These are phyloP conservation scores for Pituophis catenifer DNA, from an alignment of 2,113 vertebrate species.

Conservation along the genomic window DNA sequence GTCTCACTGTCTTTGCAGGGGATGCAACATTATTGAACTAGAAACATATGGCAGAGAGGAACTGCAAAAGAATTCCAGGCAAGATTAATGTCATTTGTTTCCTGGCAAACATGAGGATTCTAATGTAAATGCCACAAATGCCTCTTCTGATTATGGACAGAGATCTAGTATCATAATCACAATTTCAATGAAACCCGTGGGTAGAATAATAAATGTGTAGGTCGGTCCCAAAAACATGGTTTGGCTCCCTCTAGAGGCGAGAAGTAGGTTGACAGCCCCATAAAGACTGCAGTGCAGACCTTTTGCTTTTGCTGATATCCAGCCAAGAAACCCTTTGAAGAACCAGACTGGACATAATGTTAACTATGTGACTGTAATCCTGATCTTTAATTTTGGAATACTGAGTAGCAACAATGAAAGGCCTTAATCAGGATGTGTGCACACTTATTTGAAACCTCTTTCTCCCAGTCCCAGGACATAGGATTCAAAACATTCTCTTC, in stretches of 20 bases:
- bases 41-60: background rate
- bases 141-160: background rate
- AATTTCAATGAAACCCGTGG: background rate
- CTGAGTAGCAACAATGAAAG: background rate
- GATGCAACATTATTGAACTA: background rate
- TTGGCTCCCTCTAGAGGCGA: constrained; percentile 6
- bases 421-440: background rate
- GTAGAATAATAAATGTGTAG: background rate
- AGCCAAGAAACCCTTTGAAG: too few species aligned
- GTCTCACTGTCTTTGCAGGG: background rate
- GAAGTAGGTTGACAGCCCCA: background rate
- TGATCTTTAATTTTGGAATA: background rate
- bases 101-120: background rate
- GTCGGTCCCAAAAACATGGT: background rate
- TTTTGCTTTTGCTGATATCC: background rate
- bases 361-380: background rate
- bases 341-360: background rate
- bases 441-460: background rate
- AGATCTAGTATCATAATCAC: background rate
- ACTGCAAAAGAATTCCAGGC: background rate
- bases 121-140: background rate
- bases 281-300: background rate
- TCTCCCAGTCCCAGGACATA: background rate
- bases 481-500: background rate
- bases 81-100: background rate